Evolutionary conservation across 64 coral and sea anemone genomes (phyloP).

Genomic region (Cladopsammia gracilis): DNA sequence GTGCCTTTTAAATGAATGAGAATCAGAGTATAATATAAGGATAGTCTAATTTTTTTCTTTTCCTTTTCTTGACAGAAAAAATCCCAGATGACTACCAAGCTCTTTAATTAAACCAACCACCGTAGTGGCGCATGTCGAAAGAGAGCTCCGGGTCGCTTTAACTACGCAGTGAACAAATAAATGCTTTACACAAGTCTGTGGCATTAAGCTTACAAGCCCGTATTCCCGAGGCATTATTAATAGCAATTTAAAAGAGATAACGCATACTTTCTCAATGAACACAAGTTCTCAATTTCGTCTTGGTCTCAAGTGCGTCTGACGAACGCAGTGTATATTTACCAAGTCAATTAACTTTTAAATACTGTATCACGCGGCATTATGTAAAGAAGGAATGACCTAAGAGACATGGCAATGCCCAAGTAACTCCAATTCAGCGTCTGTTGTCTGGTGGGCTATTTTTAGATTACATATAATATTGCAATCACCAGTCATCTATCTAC

Average conservation of each 20-base stretch:
- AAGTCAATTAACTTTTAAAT: background rate
- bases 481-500: too few relatives aligned
- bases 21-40: too few relatives aligned
- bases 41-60: background rate
- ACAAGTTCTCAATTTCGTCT: too few relatives aligned
- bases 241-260: slow-evolving; percentile 12
- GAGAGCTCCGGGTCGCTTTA: background rate
- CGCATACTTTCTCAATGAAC: background rate
- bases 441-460: too few relatives aligned
- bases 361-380: background rate
- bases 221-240: background rate
- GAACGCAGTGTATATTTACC: background rate
- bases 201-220: background rate
- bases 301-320: too few relatives aligned
- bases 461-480: too few relatives aligned
- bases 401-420: too few relatives aligned
- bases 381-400: too few relatives aligned
- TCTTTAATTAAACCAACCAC: background rate
- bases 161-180: background rate
- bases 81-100: slow-evolving; percentile 7
- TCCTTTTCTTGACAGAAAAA: background rate
- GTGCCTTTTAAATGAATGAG: too few relatives aligned
- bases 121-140: background rate
- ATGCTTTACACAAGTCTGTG: background rate
- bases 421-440: too few relatives aligned